A percentile compares a stretch with the other conserved stretches of the same genome.
phyloP scores from a whole-genome alignment of 2,113 vertebrate species.

The Nothobranchius furzeri region DNA sequence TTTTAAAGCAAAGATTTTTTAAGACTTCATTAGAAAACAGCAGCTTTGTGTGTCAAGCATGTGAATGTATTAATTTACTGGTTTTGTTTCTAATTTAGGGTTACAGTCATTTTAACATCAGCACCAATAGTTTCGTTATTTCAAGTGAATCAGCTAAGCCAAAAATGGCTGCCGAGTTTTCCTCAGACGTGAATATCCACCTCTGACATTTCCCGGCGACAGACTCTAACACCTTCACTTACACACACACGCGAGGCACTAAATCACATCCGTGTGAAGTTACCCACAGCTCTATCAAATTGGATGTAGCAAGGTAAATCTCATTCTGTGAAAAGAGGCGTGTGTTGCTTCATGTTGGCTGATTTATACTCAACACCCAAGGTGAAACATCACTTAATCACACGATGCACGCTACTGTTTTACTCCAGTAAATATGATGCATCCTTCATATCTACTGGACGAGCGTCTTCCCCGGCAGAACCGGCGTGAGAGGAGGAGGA shows the following conservation, averaged over 20 bases:
- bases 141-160: not conserved
- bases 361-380: not conserved
- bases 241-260: not conserved
- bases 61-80: too few species aligned
- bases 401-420: slow-evolving; percentile 6
- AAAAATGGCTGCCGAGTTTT: not conserved
- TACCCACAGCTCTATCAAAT: slow-evolving; percentile 10
- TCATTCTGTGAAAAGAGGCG: slow-evolving; percentile 14
- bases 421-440: slow-evolving; percentile 14
- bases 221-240: not conserved
- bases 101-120: too few species aligned
- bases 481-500: not conserved
- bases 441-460: slow-evolving; percentile 29
- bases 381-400: not conserved
- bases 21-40: too few species aligned
- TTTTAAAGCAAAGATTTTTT: too few species aligned
- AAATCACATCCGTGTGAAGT: slow-evolving; percentile 11
- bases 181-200: not conserved
- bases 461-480: slow-evolving; percentile 39
- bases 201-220: not conserved
- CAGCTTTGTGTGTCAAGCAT: too few species aligned
- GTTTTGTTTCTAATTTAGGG: too few species aligned
- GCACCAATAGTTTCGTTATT: too few species aligned
- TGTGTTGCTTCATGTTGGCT: not conserved
- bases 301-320: slow-evolving; percentile 2